phyloP scores from a whole-genome alignment of 2,797 vertebrate genomes.

The Bucorvus abyssinicus region DNA sequence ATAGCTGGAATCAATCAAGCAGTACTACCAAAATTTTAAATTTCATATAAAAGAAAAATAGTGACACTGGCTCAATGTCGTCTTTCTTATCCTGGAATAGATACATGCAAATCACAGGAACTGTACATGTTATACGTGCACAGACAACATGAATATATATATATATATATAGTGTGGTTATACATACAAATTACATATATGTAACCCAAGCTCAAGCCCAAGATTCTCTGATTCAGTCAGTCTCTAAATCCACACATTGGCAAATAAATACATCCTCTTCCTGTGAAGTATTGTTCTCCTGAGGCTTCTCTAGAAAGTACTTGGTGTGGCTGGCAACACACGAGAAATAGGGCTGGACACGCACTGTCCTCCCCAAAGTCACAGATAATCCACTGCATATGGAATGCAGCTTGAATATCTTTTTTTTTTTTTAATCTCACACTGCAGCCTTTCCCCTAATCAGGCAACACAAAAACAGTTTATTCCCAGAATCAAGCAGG shows the following conservation, averaged over 20 bases:
- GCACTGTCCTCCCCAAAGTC: conserved; percentile 1
- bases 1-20: not conserved
- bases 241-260: conserved; percentile 15
- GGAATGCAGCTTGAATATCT: not conserved
- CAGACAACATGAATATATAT: not conserved
- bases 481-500: not conserved
- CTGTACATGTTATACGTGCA: not conserved
- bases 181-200: not conserved
- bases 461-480: not conserved
- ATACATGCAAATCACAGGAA: not conserved
- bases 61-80: not conserved
- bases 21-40: not conserved
- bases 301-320: conserved; percentile 30
- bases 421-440: not conserved
- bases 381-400: conserved; percentile 1
- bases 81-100: not conserved
- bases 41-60: not conserved
- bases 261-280: conserved; percentile 50
- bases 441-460: not conserved
- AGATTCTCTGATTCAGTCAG: not conserved
- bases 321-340: conserved; percentile 56
- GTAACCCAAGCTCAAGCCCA: not conserved
- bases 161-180: not conserved
- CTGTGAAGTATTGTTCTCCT: conserved; percentile 1
- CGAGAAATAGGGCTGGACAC: conserved; percentile 41